These are phyloP conservation scores for Eilema sororculum DNA, from an alignment of 2,888 invertebrate genomes.

Conservation along the genomic window DNA sequence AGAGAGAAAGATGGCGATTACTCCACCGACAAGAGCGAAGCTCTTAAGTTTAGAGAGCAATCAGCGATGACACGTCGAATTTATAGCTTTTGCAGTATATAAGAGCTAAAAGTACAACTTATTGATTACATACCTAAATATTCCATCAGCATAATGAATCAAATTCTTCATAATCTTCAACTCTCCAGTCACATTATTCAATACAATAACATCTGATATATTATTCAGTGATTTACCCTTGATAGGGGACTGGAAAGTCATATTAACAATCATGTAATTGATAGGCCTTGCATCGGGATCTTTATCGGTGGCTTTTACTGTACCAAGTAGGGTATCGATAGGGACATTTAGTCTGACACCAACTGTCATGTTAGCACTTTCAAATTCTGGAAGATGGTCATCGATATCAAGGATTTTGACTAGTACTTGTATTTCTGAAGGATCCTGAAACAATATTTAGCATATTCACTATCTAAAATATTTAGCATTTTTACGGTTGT, in stretches of 20 bases:
- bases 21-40: no score
- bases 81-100: no score
- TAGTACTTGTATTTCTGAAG: slow-evolving; percentile 89
- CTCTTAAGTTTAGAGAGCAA: no score
- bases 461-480: not conserved
- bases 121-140: slow-evolving; percentile 82
- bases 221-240: slow-evolving; percentile 77
- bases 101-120: not conserved
- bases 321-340: slow-evolving; percentile 90
- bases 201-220: slow-evolving; percentile 85
- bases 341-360: slow-evolving; percentile 92
- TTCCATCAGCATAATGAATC: slow-evolving; percentile 89
- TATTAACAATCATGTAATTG: slow-evolving; percentile 87
- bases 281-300: slow-evolving; percentile 90
- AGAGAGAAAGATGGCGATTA: no score
- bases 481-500: not conserved
- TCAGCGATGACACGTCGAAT: no score
- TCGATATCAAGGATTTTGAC: slow-evolving; percentile 90
- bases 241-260: slow-evolving; percentile 86
- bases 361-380: slow-evolving; percentile 88
- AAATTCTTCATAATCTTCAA: slow-evolving; percentile 90
- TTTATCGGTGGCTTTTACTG: slow-evolving; percentile 89
- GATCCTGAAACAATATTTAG: slow-evolving; percentile 80
- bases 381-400: slow-evolving; percentile 91
- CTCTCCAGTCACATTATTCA: slow-evolving; percentile 91